These are phyloP conservation scores for Acanthochromis polyacanthus DNA, from an alignment of 2,113 vertebrate species.

Conservation along the genomic window DNA sequence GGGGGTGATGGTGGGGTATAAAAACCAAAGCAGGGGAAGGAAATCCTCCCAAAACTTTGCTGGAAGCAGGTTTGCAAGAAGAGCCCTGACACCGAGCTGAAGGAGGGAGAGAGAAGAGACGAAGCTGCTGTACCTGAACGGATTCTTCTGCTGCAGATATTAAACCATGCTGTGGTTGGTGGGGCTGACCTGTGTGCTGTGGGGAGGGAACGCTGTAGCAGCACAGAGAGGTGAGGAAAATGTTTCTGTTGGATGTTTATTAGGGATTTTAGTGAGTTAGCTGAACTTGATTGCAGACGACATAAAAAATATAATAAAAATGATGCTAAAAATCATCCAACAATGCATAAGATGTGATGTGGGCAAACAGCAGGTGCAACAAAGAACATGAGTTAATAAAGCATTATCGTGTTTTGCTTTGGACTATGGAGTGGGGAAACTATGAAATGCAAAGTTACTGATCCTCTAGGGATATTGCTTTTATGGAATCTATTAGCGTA, in stretches of 20 bases:
- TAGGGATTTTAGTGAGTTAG: not conserved
- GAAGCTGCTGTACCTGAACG: conserved; percentile 9
- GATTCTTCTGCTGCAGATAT: not conserved
- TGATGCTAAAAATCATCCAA: not conserved
- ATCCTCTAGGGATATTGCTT: not conserved
- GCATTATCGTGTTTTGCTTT: not conserved
- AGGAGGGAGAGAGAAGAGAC: conserved; percentile 4
- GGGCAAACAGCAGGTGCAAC: not conserved
- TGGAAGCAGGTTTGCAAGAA: conserved; percentile 31
- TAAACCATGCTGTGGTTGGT: conserved; percentile 68
- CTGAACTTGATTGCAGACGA: not conserved
- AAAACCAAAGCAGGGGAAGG: conserved; percentile 44
- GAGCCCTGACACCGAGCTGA: not conserved
- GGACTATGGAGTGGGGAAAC: not conserved
- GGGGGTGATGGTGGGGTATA: conserved; percentile 41
- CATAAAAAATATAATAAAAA: not conserved
- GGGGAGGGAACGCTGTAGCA: conserved; percentile 42
- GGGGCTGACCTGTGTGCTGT: conserved; percentile 62
- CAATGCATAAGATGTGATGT: not conserved
- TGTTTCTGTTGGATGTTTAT: not conserved
- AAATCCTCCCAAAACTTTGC: conserved; percentile 18
- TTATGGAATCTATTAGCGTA: too few relatives aligned
- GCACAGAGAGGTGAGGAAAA: conserved; percentile 78
- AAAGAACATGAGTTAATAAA: not conserved
- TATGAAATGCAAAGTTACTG: not conserved